Evolutionary conservation across 1,140 invertebrate species (phyloP), one percentile per base, ranked within the genome.

Genomic region (Ptiloglossa arizonensis): DNA sequence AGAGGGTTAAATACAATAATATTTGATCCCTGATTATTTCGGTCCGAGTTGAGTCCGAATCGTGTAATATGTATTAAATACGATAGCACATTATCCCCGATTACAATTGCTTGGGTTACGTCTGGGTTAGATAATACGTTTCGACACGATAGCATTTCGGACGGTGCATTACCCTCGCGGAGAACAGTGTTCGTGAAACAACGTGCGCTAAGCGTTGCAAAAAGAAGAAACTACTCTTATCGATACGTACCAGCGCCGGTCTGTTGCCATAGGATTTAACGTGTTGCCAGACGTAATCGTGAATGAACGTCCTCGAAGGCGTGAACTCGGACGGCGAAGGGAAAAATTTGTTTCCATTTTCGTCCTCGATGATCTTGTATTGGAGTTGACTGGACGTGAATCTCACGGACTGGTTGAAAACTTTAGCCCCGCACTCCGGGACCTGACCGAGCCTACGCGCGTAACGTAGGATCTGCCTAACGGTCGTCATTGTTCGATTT

Each of bases 211-310:
- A n/a, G n/a, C n/a, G n/a, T n/a, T n/a, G n/a, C n/a, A n/a, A n/a
- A n/a, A n/a, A n/a, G n/a, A n/a, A n/a, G n/a, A n/a, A n/a, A n/a
- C n/a, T n/a, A n/a, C n/a, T n/a, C n/a, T 13, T 41, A 11, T 41
- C 19, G 11, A 13, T 22, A 62, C 59, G n/a, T 71, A 96, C 96
- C 86, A 95, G 79, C 27, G 94, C 93, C 0, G 93, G 93, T 73
- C 93, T 93, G 59, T 95, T 92, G 0, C 94, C 91, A 93, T 94
- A 95, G 87, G 93, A 93, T 1, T 94, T 93, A 17, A 95, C 81
- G 85, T 94, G 93, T 27, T 93, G 88, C 95, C 95, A 96, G 1
- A 96, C 87, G 74, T 94, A 95, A 57, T 96, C 94, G n/a, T 93
- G 91, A 17, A 96, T n/a, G 0, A 93, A 93, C 1, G 90, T 79